A percentile compares a stretch with the other conserved stretches of the same genome.
These are phyloP conservation scores for Cacatua alba DNA, from an alignment of 2,113 vertebrate genomes.

Conservation along the genomic window DNA sequence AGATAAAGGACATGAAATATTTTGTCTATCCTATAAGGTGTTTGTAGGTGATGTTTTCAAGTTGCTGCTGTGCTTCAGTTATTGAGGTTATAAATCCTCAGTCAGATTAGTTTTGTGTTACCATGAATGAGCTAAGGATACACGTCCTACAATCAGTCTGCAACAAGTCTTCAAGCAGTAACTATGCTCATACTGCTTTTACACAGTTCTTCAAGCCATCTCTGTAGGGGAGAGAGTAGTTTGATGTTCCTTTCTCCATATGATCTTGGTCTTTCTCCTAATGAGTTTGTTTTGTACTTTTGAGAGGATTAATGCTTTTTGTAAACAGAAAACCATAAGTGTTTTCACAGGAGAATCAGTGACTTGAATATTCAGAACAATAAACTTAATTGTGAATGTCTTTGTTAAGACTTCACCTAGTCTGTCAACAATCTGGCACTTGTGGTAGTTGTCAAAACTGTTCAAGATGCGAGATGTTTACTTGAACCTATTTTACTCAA, in stretches of 20 bases:
- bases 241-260: background rate
- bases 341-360: background rate
- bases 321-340: background rate
- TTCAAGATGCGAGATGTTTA: background rate
- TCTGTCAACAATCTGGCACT: background rate
- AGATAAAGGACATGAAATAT: background rate
- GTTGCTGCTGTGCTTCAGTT: background rate
- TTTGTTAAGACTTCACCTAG: background rate
- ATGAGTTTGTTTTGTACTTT: background rate
- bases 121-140: background rate
- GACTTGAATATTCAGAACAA: background rate
- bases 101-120: background rate
- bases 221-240: fast-evolving
- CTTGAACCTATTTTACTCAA: background rate
- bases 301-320: background rate
- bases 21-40: background rate
- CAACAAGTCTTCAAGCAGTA: background rate
- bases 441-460: background rate
- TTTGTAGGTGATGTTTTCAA: background rate
- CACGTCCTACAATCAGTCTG: background rate
- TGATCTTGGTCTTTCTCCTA: background rate
- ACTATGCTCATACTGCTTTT: background rate
- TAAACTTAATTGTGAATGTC: background rate
- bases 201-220: background rate
- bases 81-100: background rate